Evolutionary conservation across 2,797 vertebrate genomes (phyloP), one percentile per base, ranked within the genome.

Genomic region (Girardinus metallicus): DNA sequence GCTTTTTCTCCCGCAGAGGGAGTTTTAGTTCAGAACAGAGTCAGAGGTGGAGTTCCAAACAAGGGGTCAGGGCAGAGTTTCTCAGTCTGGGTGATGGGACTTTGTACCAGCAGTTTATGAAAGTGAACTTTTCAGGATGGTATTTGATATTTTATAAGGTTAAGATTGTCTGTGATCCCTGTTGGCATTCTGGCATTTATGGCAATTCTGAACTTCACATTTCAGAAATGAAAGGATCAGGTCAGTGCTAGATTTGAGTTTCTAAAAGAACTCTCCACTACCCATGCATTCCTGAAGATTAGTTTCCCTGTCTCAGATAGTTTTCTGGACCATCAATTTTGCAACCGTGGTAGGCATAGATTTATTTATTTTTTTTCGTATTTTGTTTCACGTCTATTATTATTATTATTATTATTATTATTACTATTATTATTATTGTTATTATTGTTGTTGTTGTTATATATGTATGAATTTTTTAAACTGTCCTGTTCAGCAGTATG

Each of bases 21-120:
- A 36, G 72, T 60, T 86, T 77, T 6, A 71, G n/a, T 10, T 73
- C 49, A 46, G 36, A 77, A 51, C 23, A 6, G 55, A 55, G 47
- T 77, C 11, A 49, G 64, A 76, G 49, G 10, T 11, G 73, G 53
- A 44, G 34, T 34, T 36, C 15, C 47, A 66, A 60, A 72, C 18
- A 21, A 68, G 80, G 15, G 43, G 43, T 49, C 60, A 76, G 10
- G 5, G 36, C 36, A 7, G 36, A 76, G 1, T 81, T 64, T 77
- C 26, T 49, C 39, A 44, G 36, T 23, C 7, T 78, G n/a, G 36
- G 71, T 39, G 46, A 44, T 46, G 1, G 29, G 34, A 64, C 53
- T 68, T 49, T 1, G 47, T 15, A 36, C 23, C 43, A 39, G 21
- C 64, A 53, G 46, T 12, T 6, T n/a, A 39, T 11, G 23, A 18